Evolutionary conservation across 2,113 vertebrate species (phyloP).

Genomic region (Ondatra zibethicus): DNA sequence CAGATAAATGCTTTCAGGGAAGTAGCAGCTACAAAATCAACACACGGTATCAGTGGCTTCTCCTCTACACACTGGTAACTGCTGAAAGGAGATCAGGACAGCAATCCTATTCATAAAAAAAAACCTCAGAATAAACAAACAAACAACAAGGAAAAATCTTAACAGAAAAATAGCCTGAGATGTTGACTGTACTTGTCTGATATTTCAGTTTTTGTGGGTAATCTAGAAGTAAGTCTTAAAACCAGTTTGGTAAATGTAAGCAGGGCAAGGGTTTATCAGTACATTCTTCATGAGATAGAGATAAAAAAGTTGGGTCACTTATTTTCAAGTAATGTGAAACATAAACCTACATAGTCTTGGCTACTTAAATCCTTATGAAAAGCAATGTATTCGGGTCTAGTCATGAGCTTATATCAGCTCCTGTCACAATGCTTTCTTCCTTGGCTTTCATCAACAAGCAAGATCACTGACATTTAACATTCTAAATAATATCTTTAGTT

Average conservation of each 20-base stretch:
- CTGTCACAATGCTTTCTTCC: neutral
- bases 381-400: neutral
- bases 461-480: neutral
- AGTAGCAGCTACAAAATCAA: neutral
- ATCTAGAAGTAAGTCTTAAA: neutral
- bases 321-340: neutral
- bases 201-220: neutral
- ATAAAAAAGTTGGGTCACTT: neutral
- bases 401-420: neutral
- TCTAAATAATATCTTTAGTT: neutral
- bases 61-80: neutral
- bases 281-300: neutral
- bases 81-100: neutral
- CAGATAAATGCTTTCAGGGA: neutral
- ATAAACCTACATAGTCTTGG: neutral
- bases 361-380: neutral
- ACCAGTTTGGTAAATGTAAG: neutral
- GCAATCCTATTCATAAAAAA: neutral
- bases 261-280: neutral
- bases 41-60: neutral
- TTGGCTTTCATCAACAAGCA: neutral
- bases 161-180: neutral
- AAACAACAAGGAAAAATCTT: neutral
- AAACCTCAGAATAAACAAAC: neutral
- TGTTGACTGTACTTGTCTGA: neutral